These are phyloP conservation scores for Cheilosia urbana DNA, from an alignment of 2,888 invertebrate genomes.

Conservation along the genomic window DNA sequence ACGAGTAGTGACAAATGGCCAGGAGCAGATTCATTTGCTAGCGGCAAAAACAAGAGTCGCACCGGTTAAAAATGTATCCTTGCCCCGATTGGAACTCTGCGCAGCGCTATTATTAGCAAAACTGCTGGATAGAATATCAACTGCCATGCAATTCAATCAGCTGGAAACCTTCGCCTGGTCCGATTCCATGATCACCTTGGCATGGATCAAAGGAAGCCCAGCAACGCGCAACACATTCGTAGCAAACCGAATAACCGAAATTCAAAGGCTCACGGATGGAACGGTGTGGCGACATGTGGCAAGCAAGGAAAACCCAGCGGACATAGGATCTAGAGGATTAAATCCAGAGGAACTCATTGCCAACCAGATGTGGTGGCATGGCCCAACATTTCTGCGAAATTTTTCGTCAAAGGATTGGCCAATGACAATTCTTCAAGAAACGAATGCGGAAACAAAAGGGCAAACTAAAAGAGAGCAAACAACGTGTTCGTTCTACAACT, in stretches of 20 bases:
- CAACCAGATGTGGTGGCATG: not conserved
- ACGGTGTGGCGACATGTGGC: not conserved
- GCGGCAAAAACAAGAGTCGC: not conserved
- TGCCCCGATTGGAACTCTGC: conserved; percentile 4
- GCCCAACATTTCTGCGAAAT: not conserved
- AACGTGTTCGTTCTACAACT: not conserved
- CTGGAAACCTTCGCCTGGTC: not conserved
- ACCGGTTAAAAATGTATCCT: not conserved
- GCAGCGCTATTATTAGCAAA: conserved; percentile 5
- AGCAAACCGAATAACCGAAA: not conserved
- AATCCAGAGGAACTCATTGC: conserved; percentile 3
- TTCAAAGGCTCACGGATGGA: not conserved
- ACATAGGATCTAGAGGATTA: conserved; percentile 17
- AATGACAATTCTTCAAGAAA: not conserved
- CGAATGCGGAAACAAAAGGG: not conserved
- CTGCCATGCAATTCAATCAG: not conserved
- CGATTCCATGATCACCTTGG: too few species aligned
- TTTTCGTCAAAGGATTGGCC: not conserved
- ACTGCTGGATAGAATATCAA: not conserved
- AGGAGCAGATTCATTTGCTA: not conserved
- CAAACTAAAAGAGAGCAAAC: not conserved
- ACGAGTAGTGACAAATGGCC: not conserved
- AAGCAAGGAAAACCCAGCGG: conserved; percentile 13
- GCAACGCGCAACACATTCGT: not conserved
- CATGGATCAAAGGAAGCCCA: conserved; percentile 13